These are phyloP conservation scores for Scotopteryx bipunctaria DNA, from an alignment of 2,888 invertebrate species.

Conservation along the genomic window DNA sequence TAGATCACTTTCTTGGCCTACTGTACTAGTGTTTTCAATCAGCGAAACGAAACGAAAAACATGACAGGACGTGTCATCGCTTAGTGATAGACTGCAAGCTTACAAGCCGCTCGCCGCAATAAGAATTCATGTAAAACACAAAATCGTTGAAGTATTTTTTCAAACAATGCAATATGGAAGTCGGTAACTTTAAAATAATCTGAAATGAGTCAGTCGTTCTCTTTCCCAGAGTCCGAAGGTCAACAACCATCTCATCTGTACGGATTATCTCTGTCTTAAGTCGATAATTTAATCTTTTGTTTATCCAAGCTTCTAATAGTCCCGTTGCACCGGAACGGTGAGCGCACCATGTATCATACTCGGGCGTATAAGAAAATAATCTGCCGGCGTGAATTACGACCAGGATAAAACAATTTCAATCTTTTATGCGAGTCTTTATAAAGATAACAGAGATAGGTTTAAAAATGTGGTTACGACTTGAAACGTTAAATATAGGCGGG, in stretches of 20 bases:
- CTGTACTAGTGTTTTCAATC: too few relatives aligned
- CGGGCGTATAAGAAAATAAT: slow-evolving; percentile 74
- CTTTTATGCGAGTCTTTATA: slow-evolving; percentile 48
- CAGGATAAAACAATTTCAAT: slow-evolving; percentile 56
- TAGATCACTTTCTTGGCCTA: too few relatives aligned
- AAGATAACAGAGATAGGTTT: slow-evolving; percentile 36
- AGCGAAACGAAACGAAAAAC: too few relatives aligned
- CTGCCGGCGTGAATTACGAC: slow-evolving; percentile 68
- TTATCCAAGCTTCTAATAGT: slow-evolving; percentile 80
- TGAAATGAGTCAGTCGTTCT: slow-evolving; percentile 51
- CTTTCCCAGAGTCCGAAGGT: slow-evolving; percentile 65
- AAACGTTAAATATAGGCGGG: slow-evolving; percentile 27
- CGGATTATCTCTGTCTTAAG: slow-evolving; percentile 78
- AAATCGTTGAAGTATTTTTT: neutral
- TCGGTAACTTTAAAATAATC: slow-evolving; percentile 44
- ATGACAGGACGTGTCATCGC: too few relatives aligned
- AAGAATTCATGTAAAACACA: too few relatives aligned
- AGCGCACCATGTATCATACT: slow-evolving; percentile 75
- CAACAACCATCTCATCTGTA: slow-evolving; percentile 79
- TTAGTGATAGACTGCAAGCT: too few relatives aligned
- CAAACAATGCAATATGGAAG: slow-evolving; percentile 35
- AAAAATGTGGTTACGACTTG: slow-evolving; percentile 36
- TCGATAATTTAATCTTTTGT: slow-evolving; percentile 81
- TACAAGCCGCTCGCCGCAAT: too few relatives aligned
- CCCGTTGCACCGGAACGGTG: slow-evolving; percentile 65